Conservation (phyloP, 2,888 invertebrate species). For the Philereme transversata region DNA sequence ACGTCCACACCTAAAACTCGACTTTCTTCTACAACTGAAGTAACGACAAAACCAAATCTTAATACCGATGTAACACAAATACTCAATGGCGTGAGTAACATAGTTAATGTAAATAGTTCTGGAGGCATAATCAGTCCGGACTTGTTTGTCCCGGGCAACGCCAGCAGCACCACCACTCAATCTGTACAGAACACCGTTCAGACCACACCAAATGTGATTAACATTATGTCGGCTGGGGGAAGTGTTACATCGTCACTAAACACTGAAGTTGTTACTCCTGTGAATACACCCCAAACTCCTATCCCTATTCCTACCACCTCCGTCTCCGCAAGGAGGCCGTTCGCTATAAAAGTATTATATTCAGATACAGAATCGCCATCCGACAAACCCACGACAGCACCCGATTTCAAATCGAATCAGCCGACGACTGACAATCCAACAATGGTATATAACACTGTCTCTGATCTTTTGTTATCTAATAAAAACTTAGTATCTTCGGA, state of each 20-base stretch:
- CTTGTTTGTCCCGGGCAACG: constrained; percentile 54
- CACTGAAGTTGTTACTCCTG: constrained; percentile 59
- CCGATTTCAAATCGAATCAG: constrained; percentile 64
- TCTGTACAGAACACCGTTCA: constrained; percentile 78
- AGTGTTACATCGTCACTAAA: constrained; percentile 69
- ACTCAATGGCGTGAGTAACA: constrained; percentile 81
- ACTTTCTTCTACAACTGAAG: constrained; percentile 73
- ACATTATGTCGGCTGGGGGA: constrained; percentile 73
- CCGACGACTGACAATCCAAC: constrained; percentile 72
- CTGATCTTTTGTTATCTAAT: constrained; percentile 77
- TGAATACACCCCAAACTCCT: constrained; percentile 59
- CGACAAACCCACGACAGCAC: constrained; percentile 71
- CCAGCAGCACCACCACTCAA: constrained; percentile 73
- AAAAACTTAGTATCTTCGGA: constrained; percentile 77
- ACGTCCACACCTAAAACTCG: constrained; percentile 79
- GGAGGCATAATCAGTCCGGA: constrained; percentile 64
- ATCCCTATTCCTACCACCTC: constrained; percentile 68
- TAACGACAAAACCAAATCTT: constrained; percentile 63
- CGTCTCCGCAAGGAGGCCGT: constrained; percentile 76
- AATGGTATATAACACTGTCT: constrained; percentile 80
- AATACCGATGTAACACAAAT: constrained; percentile 70
- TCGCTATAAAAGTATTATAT: constrained; percentile 78
- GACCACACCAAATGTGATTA: constrained; percentile 77
- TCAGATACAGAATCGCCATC: constrained; percentile 72
- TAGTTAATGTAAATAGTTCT: constrained; percentile 78